Conservation (phyloP, 2,797 vertebrate genomes). For the Macropus fuliginosus region DNA sequence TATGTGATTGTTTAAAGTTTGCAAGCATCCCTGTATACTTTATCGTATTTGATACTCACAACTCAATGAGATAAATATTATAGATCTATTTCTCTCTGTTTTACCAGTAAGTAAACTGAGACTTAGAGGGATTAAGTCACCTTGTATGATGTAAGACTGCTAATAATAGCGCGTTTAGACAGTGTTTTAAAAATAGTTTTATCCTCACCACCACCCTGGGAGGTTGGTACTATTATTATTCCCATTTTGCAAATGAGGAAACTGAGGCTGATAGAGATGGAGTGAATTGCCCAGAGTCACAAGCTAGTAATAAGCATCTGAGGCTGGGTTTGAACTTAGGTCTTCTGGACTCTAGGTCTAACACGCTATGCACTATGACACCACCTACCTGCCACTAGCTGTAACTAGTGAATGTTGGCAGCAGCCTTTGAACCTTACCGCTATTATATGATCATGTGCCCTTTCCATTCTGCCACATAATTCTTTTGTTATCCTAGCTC, state of each 20-base stretch:
- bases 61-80: neutral
- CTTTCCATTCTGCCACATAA: neutral
- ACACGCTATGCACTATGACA: too few species aligned
- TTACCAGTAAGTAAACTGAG: neutral
- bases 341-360: neutral
- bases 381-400: neutral
- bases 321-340: neutral
- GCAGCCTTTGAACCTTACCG: neutral
- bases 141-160: neutral
- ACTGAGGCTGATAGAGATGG: neutral
- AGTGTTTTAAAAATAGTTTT: neutral
- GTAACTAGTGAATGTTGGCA: neutral
- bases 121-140: neutral
- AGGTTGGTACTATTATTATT: neutral
- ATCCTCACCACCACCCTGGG: too few species aligned
- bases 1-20: neutral
- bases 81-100: neutral
- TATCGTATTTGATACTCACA: neutral
- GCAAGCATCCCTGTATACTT: neutral
- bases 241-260: neutral
- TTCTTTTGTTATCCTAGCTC: constrained; percentile 13
- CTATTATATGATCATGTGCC: neutral
- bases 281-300: neutral
- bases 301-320: too few species aligned
- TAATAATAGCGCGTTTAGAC: too few species aligned